phyloP scores from a whole-genome alignment of 2,888 invertebrate species.

The Xestia c-nigrum region DNA sequence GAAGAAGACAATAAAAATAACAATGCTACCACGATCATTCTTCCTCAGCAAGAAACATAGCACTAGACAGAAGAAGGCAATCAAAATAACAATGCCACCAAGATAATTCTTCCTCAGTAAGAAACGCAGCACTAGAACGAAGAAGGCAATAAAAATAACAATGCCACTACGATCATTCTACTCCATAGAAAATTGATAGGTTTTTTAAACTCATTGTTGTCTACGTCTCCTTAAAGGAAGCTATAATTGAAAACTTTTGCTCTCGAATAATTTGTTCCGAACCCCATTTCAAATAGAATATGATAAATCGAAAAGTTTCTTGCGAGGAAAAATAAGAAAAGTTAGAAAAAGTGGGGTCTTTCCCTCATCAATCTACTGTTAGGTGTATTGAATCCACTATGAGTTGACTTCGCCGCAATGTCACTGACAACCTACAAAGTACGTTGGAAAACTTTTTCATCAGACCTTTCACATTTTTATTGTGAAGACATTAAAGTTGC shows the following conservation, averaged over 20 bases:
- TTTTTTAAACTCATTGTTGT: slow-evolving; percentile 46
- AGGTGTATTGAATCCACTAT: slow-evolving; percentile 71
- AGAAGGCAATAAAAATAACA: slow-evolving; percentile 15
- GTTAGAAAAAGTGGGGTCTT: slow-evolving; percentile 74
- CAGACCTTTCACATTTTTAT: slow-evolving; percentile 57
- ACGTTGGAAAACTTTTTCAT: slow-evolving; percentile 63
- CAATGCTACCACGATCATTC: no score
- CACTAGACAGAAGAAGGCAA: no score
- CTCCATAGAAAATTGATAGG: slow-evolving; percentile 27
- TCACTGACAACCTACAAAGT: slow-evolving; percentile 64
- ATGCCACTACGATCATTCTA: slow-evolving; percentile 1
- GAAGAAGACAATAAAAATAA: no score
- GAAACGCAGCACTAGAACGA: not conserved
- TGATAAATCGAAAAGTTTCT: slow-evolving; percentile 81
- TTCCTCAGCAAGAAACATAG: no score
- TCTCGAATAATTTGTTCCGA: slow-evolving; percentile 72
- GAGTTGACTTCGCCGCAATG: slow-evolving; percentile 48
- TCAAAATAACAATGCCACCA: no score
- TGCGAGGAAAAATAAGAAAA: slow-evolving; percentile 73
- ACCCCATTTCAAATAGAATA: slow-evolving; percentile 76
- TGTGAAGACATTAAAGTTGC: slow-evolving; percentile 43
- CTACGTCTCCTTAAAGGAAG: slow-evolving; percentile 32
- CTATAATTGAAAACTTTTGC: slow-evolving; percentile 69
- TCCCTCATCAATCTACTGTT: slow-evolving; percentile 81
- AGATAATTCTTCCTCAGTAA: not conserved